Evolutionary conservation across 2,113 vertebrate genomes (phyloP).

Genomic region (Trematomus loennbergii): DNA sequence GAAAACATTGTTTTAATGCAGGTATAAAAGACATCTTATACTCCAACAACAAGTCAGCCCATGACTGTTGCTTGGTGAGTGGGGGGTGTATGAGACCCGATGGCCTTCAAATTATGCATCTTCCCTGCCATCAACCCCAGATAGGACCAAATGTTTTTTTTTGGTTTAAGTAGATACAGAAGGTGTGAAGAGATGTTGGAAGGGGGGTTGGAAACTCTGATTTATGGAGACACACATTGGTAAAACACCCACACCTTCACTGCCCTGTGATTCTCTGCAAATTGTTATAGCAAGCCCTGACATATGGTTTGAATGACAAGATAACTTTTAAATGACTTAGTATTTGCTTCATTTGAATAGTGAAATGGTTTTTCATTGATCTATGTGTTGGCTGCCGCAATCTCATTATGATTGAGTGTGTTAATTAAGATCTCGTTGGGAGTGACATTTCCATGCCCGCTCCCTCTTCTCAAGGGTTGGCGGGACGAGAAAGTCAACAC

Average conservation of each 20-base stretch:
- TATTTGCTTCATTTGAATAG: slow-evolving; percentile 43
- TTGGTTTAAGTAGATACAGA: background rate
- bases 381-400: slow-evolving; percentile 27
- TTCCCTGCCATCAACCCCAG: slow-evolving; percentile 12
- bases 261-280: slow-evolving; percentile 21
- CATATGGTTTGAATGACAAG: slow-evolving; percentile 45
- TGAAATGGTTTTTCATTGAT: slow-evolving; percentile 47
- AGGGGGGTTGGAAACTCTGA: background rate
- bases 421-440: slow-evolving; percentile 74
- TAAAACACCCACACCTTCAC: slow-evolving; percentile 7
- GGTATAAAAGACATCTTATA: slow-evolving; percentile 32
- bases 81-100: slow-evolving; percentile 26
- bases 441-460: slow-evolving; percentile 65
- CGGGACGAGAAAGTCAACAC: slow-evolving; percentile 36
- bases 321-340: slow-evolving; percentile 24
- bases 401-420: slow-evolving; percentile 63
- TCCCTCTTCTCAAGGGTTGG: slow-evolving; percentile 26
- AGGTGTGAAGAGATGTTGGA: slow-evolving; percentile 15
- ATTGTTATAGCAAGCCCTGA: slow-evolving; percentile 40
- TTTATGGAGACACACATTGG: background rate
- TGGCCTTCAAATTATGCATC: slow-evolving; percentile 51
- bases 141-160: background rate
- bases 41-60: slow-evolving; percentile 11
- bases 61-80: slow-evolving; percentile 29
- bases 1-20: slow-evolving; percentile 35